Percentiles rank a stretch among this genome's conserved stretches.
These are phyloP conservation scores for Drosophila pandora DNA, from an alignment of 1,140 invertebrate genomes.

Conservation along the genomic window DNA sequence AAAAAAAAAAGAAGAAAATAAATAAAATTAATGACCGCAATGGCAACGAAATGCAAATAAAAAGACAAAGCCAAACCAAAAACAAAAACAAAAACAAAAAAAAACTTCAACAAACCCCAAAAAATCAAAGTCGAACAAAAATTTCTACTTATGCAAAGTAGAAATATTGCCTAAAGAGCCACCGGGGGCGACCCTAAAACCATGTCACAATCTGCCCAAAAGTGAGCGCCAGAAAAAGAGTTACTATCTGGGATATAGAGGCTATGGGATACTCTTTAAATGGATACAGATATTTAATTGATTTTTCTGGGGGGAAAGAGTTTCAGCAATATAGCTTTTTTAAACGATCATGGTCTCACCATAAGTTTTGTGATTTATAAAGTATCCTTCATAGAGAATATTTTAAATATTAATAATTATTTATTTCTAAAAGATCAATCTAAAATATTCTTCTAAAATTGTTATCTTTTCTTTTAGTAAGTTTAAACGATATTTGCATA, in stretches of 20 bases:
- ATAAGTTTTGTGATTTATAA: too few species aligned
- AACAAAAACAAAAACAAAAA: conserved; percentile 18
- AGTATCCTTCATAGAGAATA: too few species aligned
- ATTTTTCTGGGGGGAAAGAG: too few species aligned
- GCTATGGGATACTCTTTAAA: neutral
- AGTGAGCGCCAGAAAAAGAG: conserved; percentile 23
- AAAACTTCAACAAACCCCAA: conserved; percentile 24
- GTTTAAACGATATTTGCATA: too few species aligned
- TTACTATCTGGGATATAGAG: neutral
- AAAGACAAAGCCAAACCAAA: conserved; percentile 36
- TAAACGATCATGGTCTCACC: too few species aligned
- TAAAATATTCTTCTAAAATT: too few species aligned
- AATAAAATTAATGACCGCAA: conserved; percentile 77
- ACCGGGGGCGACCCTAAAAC: conserved; percentile 69
- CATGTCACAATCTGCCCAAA: conserved; percentile 73
- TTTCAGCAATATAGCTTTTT: too few species aligned
- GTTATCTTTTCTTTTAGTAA: too few species aligned
- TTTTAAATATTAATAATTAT: too few species aligned
- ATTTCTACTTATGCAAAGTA: conserved; percentile 83
- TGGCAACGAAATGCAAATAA: conserved; percentile 80
- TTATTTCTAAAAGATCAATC: too few species aligned
- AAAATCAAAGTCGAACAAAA: conserved; percentile 42
- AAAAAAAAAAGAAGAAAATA: conserved; percentile 60
- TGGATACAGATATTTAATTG: too few species aligned
- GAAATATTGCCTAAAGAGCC: conserved; percentile 79